Base-by-base conservation (phyloP, 2,113 vertebrate species). In the Corythoichthys intestinalis region DNA sequence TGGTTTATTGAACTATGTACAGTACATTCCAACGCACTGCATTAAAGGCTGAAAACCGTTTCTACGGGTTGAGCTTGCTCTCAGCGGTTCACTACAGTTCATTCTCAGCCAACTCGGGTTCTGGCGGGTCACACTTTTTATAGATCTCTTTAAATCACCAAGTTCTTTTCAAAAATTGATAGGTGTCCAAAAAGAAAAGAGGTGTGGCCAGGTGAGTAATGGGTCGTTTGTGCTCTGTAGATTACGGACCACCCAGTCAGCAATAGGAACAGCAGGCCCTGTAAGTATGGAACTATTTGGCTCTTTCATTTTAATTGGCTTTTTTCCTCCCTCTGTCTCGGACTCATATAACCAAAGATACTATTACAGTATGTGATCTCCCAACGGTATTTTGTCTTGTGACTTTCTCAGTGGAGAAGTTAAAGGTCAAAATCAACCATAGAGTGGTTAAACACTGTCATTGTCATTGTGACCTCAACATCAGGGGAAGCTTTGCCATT, bases 71-170 rank as follows among this genome's bases (percentile, higher is more conserved):
- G 61, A 78, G 62, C 47, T 68, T 70, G 44, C 75, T 79, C 72
- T 72, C 60, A 61, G 14, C 60, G 65, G 76, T 70, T 83, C 59
- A 4, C 71, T 77, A 73, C 65, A 77, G 54, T 58, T 73, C 44
- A 37, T 35, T 77, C 70, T 13, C 47, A 76, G 80, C 83, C 80
- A 84, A 37, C 12, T 35, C 68, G 67, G 75, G 78, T 86, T 86
- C 74, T 68, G 57, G 60, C 71, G 82, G 84, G 81, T 88, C 83
- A 48, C 61, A 79, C 67, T 62, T 85, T 92, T 91, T 90, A 89
- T 85, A 46, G 84, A 69, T 78, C 78, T 89, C 83, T 86, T 89
- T 91, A 91, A 90, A 92, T 91, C 90, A 91, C 86, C 87, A 90
- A 83, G 85, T 87, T 86, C 85, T 91, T 89, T 89, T 83, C 78